Evolutionary conservation across 2,113 vertebrate species (phyloP).

Genomic region (Menura novaehollandiae): DNA sequence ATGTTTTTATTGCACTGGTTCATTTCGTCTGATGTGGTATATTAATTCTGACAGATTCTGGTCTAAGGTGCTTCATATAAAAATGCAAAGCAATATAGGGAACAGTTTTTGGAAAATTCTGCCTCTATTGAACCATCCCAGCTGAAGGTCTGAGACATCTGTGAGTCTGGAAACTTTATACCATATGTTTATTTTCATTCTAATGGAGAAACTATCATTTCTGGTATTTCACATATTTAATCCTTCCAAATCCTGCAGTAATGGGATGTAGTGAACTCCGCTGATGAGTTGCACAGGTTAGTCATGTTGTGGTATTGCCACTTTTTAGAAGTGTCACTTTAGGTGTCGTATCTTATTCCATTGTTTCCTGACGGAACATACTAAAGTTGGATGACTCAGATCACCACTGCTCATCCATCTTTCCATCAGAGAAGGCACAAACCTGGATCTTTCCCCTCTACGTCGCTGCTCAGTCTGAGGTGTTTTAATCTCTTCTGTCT

Average conservation of each 20-base stretch:
- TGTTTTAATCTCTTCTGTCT: background rate
- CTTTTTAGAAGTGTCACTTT: background rate
- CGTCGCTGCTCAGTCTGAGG: background rate
- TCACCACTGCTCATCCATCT: background rate
- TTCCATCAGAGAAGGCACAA: background rate
- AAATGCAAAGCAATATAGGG: background rate
- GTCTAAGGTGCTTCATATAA: conserved; percentile 12
- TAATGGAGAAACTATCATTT: conserved; percentile 11
- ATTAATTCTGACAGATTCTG: conserved; percentile 10
- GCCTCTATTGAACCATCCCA: background rate
- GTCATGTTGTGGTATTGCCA: background rate
- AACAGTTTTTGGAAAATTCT: conserved; percentile 33
- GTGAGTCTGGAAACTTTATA: conserved; percentile 28
- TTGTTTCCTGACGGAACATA: background rate
- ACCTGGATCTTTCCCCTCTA: background rate
- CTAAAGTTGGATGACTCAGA: background rate
- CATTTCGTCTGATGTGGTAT: background rate
- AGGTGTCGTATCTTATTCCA: background rate
- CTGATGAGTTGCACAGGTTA: conserved; percentile 33
- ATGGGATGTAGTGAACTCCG: background rate
- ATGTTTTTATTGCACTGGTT: conserved; percentile 17
- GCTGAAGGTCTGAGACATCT: conserved; percentile 24
- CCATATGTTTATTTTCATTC: conserved; percentile 27
- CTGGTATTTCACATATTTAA: background rate
- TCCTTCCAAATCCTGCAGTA: conserved; percentile 4